These are phyloP conservation scores for Ibycter americanus DNA, from an alignment of 2,797 vertebrate species.

Conservation along the genomic window DNA sequence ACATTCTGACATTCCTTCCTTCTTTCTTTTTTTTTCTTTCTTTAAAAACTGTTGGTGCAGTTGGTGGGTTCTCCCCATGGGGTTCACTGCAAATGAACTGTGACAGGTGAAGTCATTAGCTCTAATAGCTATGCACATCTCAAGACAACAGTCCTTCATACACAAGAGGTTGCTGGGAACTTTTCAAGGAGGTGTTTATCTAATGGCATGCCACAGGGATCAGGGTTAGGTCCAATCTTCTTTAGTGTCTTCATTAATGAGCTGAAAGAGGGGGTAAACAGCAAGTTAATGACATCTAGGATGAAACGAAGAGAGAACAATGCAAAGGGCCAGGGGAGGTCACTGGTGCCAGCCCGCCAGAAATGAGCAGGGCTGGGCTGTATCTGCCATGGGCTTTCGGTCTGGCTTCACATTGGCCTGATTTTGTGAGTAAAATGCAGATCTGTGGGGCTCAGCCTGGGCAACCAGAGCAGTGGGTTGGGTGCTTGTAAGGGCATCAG, in stretches of 20 bases:
- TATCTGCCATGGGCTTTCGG: neutral
- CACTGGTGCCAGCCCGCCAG: neutral
- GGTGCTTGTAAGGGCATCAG: neutral
- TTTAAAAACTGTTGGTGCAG: neutral
- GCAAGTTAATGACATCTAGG: conserved; percentile 17
- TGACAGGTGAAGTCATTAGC: neutral
- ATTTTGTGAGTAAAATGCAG: neutral
- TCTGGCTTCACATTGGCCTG: neutral
- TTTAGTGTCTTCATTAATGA: conserved; percentile 30
- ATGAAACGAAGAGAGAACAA: neutral
- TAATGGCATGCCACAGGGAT: neutral
- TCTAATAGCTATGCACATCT: neutral
- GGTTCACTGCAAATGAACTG: neutral
- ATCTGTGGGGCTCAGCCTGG: neutral
- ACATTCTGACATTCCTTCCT: neutral
- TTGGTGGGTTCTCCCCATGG: neutral
- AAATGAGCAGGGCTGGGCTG: neutral
- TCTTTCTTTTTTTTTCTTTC: neutral
- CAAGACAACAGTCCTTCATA: neutral
- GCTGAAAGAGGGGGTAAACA: neutral
- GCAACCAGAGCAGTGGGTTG: neutral
- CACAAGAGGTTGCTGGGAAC: neutral
- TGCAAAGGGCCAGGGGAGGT: neutral
- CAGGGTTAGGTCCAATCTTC: neutral
- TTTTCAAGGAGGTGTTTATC: neutral